Base-by-base conservation (phyloP, 1,140 invertebrate genomes). In the Heliconius eleuchia region DNA sequence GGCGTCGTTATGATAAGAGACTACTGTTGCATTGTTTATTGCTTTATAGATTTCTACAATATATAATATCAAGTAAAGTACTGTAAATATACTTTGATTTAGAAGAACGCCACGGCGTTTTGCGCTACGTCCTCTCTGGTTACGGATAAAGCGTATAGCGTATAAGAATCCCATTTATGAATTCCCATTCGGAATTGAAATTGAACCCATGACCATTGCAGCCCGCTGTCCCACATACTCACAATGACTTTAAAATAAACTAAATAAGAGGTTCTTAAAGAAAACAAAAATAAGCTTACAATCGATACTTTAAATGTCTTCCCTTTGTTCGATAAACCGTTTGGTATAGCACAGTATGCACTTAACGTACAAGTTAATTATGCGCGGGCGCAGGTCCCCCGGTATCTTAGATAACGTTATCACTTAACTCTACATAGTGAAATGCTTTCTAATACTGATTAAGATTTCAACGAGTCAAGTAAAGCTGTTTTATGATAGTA, bases 281-380 rank as follows among this genome's bases (percentile, higher is more conserved):
- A 27, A 66, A 66, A 66, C 13, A 66, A 66, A 30, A 66, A 66
- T 30, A n/a, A 57, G 6, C 6, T 16, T 55, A 55, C 18, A 57
- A 23, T 57, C 8, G 8, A 66, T 30, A 66, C 23, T 13, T 66
- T 27, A 66, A 66, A 66, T 16, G 27, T 66, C 11, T 66, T 30
- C 27, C 60, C 60, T 66, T 66, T 66, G 60, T 66, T 30, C 60
- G 60, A 66, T 66, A 66, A 66, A 66, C 11, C 13, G 60, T 66
- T 66, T 66, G 60, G 74, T 78, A 71, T 77, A 80, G 84, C 76
- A 73, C 71, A 66, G 60, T 66, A 30, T 30, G 27, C 66, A 72
- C 80, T 66, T 85, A 87, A 87, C 82, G 85, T 85, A 87, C 82
- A 82, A 80, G 81, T 87, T 87, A 87, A 87, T 87, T 87, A 85